Percentiles rank a stretch among this genome's conserved stretches.
Evolutionary conservation across 2,888 invertebrate genomes (phyloP).

Genomic region (Brachyopa scutellaris): DNA sequence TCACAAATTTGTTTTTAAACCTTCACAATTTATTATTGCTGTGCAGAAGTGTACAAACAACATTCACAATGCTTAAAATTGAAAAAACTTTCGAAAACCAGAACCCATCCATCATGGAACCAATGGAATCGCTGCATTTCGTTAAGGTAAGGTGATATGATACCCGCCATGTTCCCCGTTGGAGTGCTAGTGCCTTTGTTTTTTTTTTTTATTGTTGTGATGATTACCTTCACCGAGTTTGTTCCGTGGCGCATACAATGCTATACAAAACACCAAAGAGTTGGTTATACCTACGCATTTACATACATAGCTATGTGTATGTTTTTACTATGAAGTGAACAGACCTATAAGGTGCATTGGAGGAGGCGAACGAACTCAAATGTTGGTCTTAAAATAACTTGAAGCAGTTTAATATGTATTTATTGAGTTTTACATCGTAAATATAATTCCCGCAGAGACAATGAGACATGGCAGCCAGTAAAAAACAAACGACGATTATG

Average conservation of each 20-base stretch:
- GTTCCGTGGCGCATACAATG: background rate
- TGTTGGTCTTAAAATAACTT: constrained; percentile 31
- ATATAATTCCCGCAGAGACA: background rate
- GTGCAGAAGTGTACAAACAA: background rate
- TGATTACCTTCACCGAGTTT: constrained; percentile 21
- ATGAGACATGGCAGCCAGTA: background rate
- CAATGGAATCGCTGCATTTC: constrained; percentile 76
- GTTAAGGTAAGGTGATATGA: constrained; percentile 77
- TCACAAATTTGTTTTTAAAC: background rate
- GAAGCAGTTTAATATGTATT: background rate
- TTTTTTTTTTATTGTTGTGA: no score
- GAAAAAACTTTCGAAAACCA: constrained; percentile 40
- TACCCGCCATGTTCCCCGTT: background rate
- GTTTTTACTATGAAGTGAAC: no score
- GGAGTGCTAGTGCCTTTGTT: background rate
- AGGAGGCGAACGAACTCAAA: background rate
- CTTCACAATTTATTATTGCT: background rate
- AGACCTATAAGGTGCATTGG: no score
- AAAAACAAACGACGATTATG: constrained; percentile 8
- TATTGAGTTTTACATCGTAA: background rate
- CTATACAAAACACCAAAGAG: background rate
- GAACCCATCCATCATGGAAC: constrained; percentile 78
- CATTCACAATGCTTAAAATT: constrained; percentile 48
- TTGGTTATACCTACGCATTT: no score
- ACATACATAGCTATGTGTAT: no score